Base-by-base conservation (phyloP, 2,797 vertebrate genomes). In the Petrocephalus schoutedeni region DNA sequence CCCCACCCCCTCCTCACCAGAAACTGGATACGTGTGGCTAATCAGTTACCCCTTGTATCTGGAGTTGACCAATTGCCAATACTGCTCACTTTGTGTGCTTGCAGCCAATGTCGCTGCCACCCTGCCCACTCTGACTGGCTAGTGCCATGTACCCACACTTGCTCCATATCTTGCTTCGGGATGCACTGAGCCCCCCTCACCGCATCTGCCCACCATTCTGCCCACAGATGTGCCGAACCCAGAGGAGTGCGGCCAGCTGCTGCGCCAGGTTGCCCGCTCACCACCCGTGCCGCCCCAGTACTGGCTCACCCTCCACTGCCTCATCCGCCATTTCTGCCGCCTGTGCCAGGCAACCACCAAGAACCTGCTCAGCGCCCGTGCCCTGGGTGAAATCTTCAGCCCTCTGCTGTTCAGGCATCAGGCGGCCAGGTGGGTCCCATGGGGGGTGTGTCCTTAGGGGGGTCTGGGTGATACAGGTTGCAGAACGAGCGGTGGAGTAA, bases 251-350 rank as follows among this genome's bases (percentile, higher is more conserved):
- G 95, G 93, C 90, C 97, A 97, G 93, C 95, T 97, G 92, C 94
- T 99, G 89, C 97, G 96, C 91, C 95, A 95, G 90, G 93, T 98
- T 58, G 95, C 96, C 93, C 95, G 94, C 92, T 95, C 96, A 7
- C 95, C 97, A 2, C 95, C 92, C 90, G 94, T 98, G 94, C 97
- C 98, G 90, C 95, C 97, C 56, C 98, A 99, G 89, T 97, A 98
- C 94, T 98, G 98, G 98, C 96, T 98, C 54, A 96, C 97, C 0
- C 96, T 99, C 89, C 97, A 98, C 92, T 97, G 96, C 94, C 95
- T 99, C 94, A 95, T 99, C 12, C 96, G 96, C 91, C 98, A 99
- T 95, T 97, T 99, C 89, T 97, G 89, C 94, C 98, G 99, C 95
- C 97, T 99, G 89, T 94, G 96, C 93, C 97, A 98, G 90, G 95